Evolutionary conservation across 1,140 invertebrate species (phyloP), one percentile per base, ranked within the genome.

Genomic region (Mactra quadrangularis): DNA sequence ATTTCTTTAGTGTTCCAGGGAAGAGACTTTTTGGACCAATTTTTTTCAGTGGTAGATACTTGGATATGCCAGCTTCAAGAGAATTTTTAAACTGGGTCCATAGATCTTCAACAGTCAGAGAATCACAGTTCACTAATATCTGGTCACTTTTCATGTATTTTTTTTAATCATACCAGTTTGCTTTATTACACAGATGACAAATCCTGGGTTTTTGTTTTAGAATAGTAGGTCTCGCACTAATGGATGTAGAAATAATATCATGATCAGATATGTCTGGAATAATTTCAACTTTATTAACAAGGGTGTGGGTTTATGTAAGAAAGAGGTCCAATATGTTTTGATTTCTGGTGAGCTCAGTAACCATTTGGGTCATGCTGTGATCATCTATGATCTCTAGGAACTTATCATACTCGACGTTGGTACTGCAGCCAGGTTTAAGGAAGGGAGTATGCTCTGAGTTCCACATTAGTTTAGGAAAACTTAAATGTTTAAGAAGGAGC

Each of bases 311-410:
- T 29, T 45, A 78, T 22, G 60, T 78, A 50, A 78, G 41, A 33
- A 78, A 64, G n/a, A 66, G 75, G 25, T 78, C 60, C 7, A 78
- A 55, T 19, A 53, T 66, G 60, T 78, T 78, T n/a, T 66, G 31
- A 13, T 38, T 33, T 52, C 75, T 50, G 19, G 75, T 78, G 31
- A 2, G 13, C 22, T 64, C 45, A 33, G 9, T 78, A 6, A 78
- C 75, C 75, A 78, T 78, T 55, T 78, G 59, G 9, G 72, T 76
- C 3, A 59, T n/a, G 15, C 38, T 41, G 15, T 41, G 38, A 41
- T 41, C 15, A 41, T 41, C 38, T 7, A 41, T 41, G 38, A 41
- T 6, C 15, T 41, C 38, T 7, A 41, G 38, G 38, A 41, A 41
- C 15, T 41, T 15, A 41, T 7, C 15, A 41, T 41, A 41, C 15